Evolutionary conservation across 2,888 invertebrate species (phyloP).

Genomic region (Thecophora atra): DNA sequence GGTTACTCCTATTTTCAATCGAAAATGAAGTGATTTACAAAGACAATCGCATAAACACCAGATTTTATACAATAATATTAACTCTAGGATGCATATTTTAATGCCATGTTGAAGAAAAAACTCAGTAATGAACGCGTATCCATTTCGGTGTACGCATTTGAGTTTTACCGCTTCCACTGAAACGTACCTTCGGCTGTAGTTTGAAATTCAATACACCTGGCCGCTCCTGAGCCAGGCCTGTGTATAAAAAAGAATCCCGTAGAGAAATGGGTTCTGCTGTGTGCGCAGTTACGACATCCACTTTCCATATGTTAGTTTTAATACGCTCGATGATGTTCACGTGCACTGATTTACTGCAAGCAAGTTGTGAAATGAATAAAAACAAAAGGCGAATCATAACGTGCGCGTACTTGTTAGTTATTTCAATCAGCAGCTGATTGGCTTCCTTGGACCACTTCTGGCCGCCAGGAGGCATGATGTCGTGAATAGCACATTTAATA

Average conservation of each 20-base stretch:
- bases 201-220: constrained; percentile 43
- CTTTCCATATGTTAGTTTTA: constrained; percentile 55
- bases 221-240: constrained; percentile 54
- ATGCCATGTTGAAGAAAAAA: too few relatives aligned
- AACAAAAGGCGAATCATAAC: background rate
- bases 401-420: constrained; percentile 70
- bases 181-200: constrained; percentile 43
- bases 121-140: too few relatives aligned
- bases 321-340: constrained; percentile 49
- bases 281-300: constrained; percentile 64
- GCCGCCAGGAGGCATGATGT: constrained; percentile 68
- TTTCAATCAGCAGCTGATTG: constrained; percentile 69
- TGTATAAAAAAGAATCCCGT: constrained; percentile 64
- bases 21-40: too few relatives aligned
- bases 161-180: too few relatives aligned
- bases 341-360: constrained; percentile 50
- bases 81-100: too few relatives aligned
- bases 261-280: constrained; percentile 61
- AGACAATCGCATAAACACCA: too few relatives aligned
- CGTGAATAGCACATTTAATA: constrained; percentile 70
- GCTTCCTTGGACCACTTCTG: constrained; percentile 70
- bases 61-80: too few relatives aligned
- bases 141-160: too few relatives aligned
- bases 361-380: background rate
- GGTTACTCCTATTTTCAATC: background rate